Conservation (phyloP, 2,888 invertebrate species). For the Trissoscelio sp. region DNA sequence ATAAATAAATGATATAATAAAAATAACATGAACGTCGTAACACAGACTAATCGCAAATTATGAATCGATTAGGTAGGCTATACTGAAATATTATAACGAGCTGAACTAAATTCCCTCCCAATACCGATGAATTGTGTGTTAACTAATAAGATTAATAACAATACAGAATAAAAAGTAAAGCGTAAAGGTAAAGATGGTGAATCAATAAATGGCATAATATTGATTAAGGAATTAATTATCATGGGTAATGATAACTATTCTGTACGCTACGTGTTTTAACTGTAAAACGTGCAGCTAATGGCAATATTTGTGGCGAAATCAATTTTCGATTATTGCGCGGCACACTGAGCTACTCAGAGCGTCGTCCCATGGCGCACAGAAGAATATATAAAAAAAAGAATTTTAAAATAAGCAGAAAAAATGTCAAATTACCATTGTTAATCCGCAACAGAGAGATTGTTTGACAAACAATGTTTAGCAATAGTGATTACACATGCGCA, state of each 20-base stretch:
- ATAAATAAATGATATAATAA: constrained; percentile 55
- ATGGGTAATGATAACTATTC: constrained; percentile 77
- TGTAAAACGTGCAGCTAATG: constrained; percentile 76
- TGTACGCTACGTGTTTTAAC: constrained; percentile 80
- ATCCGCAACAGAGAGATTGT: constrained; percentile 76
- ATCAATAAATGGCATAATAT: constrained; percentile 75
- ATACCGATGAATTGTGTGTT: constrained; percentile 81
- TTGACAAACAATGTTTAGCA: constrained; percentile 77
- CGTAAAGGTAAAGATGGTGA: constrained; percentile 47
- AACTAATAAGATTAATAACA: constrained; percentile 81
- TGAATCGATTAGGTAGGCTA: constrained; percentile 77
- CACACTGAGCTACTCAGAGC: constrained; percentile 80
- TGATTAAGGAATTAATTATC: constrained; percentile 80
- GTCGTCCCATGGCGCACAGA: constrained; percentile 81
- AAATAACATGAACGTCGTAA: constrained; percentile 72
- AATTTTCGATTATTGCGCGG: constrained; percentile 73
- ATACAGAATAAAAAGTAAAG: constrained; percentile 71
- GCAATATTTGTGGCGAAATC: constrained; percentile 71
- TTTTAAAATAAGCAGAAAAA: constrained; percentile 59
- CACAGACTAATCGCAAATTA: constrained; percentile 74
- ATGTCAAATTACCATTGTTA: constrained; percentile 82
- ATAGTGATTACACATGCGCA: constrained; percentile 81
- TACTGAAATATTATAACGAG: constrained; percentile 74
- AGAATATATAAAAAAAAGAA: constrained; percentile 30
- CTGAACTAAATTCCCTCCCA: constrained; percentile 81